A percentile compares a stretch with the other conserved stretches of the same genome.
Evolutionary conservation across 2,888 invertebrate species (phyloP).

Genomic region (Blastobasis lacticolella): DNA sequence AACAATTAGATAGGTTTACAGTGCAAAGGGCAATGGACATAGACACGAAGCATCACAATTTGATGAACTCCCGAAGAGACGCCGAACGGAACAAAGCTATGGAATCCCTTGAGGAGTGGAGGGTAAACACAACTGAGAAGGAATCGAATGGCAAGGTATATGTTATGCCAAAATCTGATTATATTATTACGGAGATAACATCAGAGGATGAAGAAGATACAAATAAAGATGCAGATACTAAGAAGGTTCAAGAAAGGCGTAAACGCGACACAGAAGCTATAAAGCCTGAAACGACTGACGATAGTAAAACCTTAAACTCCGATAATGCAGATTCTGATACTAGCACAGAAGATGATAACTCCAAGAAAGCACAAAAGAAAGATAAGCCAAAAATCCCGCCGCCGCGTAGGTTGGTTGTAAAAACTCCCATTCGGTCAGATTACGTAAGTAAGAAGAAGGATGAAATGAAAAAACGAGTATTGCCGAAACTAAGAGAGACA

Average conservation of each 20-base stretch:
- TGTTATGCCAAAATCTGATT: conserved; percentile 3
- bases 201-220: conserved; percentile 6
- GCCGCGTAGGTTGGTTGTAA: conserved; percentile 19
- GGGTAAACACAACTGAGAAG: conserved; percentile 28
- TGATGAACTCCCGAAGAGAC: conserved; percentile 78
- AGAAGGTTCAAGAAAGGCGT: background rate
- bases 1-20: conserved; percentile 70
- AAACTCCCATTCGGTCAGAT: conserved; percentile 43
- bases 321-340: no score
- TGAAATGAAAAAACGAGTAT: conserved; percentile 44
- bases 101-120: conserved; percentile 78
- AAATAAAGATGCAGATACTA: conserved; percentile 3
- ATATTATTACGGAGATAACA: conserved; percentile 10
- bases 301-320: no score
- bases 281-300: background rate
- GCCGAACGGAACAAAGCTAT: conserved; percentile 77
- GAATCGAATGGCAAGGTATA: conserved; percentile 7
- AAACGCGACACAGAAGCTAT: no score
- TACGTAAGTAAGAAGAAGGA: conserved; percentile 51
- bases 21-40: conserved; percentile 67
- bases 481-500: conserved; percentile 73
- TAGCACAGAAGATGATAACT: no score
- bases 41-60: conserved; percentile 63
- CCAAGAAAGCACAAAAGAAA: conserved; percentile 4
- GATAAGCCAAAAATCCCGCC: background rate